Evolutionary conservation across 2,888 invertebrate species (phyloP), one percentile per base, ranked within the genome.

Genomic region (Heliothis peltigera): DNA sequence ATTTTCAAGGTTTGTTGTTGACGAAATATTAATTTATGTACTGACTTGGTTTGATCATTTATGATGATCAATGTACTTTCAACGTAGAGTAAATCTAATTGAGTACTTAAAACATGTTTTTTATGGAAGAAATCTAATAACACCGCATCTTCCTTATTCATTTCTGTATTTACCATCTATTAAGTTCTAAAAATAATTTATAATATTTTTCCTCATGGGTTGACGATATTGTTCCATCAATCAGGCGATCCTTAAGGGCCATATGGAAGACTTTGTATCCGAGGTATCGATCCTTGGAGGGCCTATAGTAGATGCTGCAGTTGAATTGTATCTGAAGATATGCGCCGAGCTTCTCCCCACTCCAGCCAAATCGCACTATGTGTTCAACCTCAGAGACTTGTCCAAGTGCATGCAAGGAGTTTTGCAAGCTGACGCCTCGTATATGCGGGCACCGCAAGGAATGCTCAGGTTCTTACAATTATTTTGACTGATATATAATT

Each of bases 361-460:
- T 0, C 99, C 99, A 0, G 96, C 98, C 25, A 98, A 98, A 88
- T 98, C 98, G 0, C 98, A 99, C 91, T 99, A 99, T 85, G 97
- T 98, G 15, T 99, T 99, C 89, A 99, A 99, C 91, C 92, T 99
- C 79, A 95, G 99, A 49, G 98, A 98, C 93, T 94, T 98, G 44
- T 98, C 98, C 10, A 98, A 98, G 89, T 98, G 98, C 69, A 95
- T 98, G 82, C 98, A 98, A 91, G 98, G 98, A n/a, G 96, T 98
- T 8, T 91, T 98, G 56, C 98, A 98, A 87, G 98, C 98, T 0
- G 97, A 98, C 85, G 95, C 96, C 32, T 96, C 96, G 1, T 96
- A 96, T 51, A 95, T 97, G 89, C 96, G 97, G 52, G 95, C 96
- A 46, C 96, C 97, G 55, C 93, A 92, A 60, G 96, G 96, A 64